Evolutionary conservation across 2,113 vertebrate genomes (phyloP).

Genomic region (Salvator merianae): DNA sequence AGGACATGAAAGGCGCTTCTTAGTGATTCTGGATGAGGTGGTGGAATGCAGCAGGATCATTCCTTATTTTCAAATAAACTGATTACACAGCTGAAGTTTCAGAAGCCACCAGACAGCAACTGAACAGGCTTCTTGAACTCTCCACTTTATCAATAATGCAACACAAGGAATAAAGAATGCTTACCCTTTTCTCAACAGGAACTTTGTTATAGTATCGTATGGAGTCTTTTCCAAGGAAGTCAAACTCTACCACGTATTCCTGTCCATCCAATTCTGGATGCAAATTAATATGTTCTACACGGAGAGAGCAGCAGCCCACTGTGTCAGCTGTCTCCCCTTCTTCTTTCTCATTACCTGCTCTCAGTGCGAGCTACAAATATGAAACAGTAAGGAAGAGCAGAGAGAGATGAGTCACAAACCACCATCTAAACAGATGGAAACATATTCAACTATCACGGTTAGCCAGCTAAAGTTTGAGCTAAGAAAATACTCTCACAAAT

Average conservation of each 20-base stretch:
- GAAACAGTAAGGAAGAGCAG: conserved; percentile 25
- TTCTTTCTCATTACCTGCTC: conserved; percentile 97
- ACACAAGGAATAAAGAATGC: conserved; percentile 19
- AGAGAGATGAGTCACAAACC: background rate
- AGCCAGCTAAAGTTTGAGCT: fast-evolving
- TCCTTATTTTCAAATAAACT: background rate
- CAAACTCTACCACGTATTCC: conserved; percentile 95
- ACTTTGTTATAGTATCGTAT: conserved; percentile 99
- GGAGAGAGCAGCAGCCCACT: conserved; percentile 93
- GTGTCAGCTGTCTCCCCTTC: conserved; percentile 97
- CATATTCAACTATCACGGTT: conserved; percentile 21
- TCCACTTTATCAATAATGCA: background rate
- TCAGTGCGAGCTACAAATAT: conserved; percentile 86
- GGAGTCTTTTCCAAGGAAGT: conserved; percentile 96
- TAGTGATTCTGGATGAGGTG: background rate
- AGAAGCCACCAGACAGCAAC: background rate
- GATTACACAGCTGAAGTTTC: background rate
- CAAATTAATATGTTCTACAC: conserved; percentile 94
- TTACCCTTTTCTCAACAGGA: conserved; percentile 95
- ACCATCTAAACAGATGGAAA: background rate
- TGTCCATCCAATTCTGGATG: conserved; percentile 90
- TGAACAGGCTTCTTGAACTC: background rate
- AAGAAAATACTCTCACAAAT: background rate
- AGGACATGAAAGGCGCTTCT: no score
- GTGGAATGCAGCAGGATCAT: background rate